Evolutionary conservation across 92 coral and sea anemone genomes (phyloP), one percentile per base, ranked within the genome.

Genomic region (Isaurus tuberculatus): DNA sequence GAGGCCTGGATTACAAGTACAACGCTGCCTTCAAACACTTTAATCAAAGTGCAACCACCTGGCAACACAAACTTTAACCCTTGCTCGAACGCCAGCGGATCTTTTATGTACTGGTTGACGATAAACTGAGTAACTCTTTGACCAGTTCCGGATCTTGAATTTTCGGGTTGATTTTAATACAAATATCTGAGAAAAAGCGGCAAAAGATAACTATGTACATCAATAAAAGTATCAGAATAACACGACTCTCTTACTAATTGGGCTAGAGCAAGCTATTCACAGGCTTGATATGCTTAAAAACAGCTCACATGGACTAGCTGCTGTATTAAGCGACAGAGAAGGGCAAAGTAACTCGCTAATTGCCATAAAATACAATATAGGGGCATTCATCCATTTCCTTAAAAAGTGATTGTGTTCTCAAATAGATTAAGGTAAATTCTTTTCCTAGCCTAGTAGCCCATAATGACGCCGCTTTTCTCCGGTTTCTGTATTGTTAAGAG

Each of bases 1-100:
- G 79, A 44, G 25, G 79, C 79, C 63, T 73, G 79, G 42, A 73
- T 46, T 26, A 73, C 43, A 9, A 73, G 63, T 40, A 5, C 1
- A 46, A 73, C 17, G 15, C 79, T 44, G 36, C 79, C 79, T 73
- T 28, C 64, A 1, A 26, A 46, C 16, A 73, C n/a, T 3, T 46
- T 46, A 10, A 6, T 5, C 27, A 73, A 29, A 3, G 20, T 27
- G 7, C 33, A 15, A 30, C 79, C 79, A 73, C 4, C 27, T 15
- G 79, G 79, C 60, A 73, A 44, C 29, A 73, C 64, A 17, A 26
- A 15, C 1, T 73, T 19, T 30, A 73, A 30, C 0, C 11, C 23
- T 0, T 30, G 25, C 61, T 73, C 79, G 2, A 73, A 15, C 4
- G 8, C 46, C 37, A 16, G 61, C 10, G 64, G 79, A 5, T 73